A percentile compares a stretch with the other conserved stretches of the same genome.
Evolutionary conservation across 2,797 vertebrate genomes (phyloP).

Genomic region (Pagetopsis macropterus): DNA sequence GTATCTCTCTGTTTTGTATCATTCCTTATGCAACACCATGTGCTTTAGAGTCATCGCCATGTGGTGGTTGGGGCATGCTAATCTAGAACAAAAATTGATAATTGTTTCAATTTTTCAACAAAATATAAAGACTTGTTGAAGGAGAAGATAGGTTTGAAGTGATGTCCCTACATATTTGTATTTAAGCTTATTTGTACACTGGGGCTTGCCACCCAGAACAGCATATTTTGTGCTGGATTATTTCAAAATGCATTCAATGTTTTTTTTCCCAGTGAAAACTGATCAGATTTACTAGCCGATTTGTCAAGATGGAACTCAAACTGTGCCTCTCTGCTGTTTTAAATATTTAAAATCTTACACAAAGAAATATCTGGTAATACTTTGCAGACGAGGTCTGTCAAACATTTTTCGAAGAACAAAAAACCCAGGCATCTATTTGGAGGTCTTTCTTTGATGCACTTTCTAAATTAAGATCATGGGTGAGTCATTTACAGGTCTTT

Average conservation of each 20-base stretch:
- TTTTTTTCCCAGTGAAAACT: slow-evolving; percentile 21
- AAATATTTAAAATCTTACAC: slow-evolving; percentile 20
- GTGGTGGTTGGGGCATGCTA: background rate
- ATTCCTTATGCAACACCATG: slow-evolving; percentile 16
- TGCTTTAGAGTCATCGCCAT: background rate
- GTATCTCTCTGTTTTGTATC: slow-evolving; percentile 5
- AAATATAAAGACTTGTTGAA: background rate
- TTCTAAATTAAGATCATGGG: slow-evolving; percentile 58
- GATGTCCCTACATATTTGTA: background rate
- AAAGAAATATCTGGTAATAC: slow-evolving; percentile 10
- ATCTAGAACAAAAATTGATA: too few species aligned
- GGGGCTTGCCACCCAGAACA: background rate
- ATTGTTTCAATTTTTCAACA: background rate
- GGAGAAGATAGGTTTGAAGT: background rate
- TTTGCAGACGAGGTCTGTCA: slow-evolving; percentile 35
- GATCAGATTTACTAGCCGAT: slow-evolving; percentile 27
- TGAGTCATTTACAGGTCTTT: slow-evolving; percentile 60
- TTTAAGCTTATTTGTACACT: background rate
- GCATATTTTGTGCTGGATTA: background rate
- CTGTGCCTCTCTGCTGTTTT: slow-evolving; percentile 17
- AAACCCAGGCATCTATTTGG: slow-evolving; percentile 44
- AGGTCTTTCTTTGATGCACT: slow-evolving; percentile 45
- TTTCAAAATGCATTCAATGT: slow-evolving; percentile 16
- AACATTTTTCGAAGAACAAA: slow-evolving; percentile 43
- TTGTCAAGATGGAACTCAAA: slow-evolving; percentile 28